phyloP scores from a whole-genome alignment of 2,797 vertebrate genomes.

The Pipistrellus pipistrellus region DNA sequence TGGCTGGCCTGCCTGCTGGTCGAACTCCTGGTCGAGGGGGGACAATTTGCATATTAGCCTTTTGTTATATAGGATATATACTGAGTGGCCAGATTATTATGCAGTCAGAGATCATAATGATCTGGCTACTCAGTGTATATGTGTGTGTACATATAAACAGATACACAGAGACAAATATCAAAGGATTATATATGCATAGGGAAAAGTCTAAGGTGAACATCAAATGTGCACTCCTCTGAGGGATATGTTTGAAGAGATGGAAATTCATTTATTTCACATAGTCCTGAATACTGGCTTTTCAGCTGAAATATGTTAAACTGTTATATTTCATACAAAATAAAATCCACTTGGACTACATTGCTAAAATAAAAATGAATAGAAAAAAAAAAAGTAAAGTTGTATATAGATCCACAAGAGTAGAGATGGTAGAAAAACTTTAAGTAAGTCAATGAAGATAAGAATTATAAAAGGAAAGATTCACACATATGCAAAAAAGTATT shows the following conservation, averaged over 20 bases:
- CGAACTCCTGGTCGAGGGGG: too few relatives aligned
- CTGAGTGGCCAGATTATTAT: too few relatives aligned
- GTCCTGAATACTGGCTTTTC: background rate
- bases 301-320: background rate
- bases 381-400: background rate
- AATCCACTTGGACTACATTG: background rate
- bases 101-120: too few relatives aligned
- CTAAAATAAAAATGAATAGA: background rate
- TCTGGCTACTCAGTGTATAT: background rate
- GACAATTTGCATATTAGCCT: too few relatives aligned
- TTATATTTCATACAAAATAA: slow-evolving; percentile 35
- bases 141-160: background rate
- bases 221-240: background rate
- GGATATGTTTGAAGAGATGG: background rate
- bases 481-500: background rate
- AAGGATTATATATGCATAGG: background rate
- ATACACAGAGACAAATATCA: background rate
- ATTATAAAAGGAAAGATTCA: background rate
- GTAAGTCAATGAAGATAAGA: background rate
- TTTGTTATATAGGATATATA: too few relatives aligned
- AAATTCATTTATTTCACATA: slow-evolving; percentile 30
- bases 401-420: background rate
- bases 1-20: too few relatives aligned
- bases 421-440: background rate
- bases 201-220: background rate